Evolutionary conservation across 2,888 invertebrate genomes (phyloP).

Genomic region (Tanaodytes sp.): DNA sequence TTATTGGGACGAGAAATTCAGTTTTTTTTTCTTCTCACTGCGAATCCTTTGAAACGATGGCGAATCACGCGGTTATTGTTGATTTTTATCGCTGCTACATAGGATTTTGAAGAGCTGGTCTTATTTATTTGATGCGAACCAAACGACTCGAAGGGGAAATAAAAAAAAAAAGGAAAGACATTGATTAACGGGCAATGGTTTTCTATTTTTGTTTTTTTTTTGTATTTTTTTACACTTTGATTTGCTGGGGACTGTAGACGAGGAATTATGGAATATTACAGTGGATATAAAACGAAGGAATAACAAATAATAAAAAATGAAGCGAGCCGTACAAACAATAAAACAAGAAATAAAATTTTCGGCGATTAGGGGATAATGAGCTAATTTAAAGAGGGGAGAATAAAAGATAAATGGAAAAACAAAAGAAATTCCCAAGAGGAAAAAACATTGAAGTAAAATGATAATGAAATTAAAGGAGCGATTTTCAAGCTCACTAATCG

Average conservation of each 20-base stretch:
- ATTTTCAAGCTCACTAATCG: constrained; percentile 26
- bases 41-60: background rate
- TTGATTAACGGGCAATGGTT: too few species aligned
- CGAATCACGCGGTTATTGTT: constrained; percentile 1
- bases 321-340: too few species aligned
- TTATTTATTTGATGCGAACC: constrained; percentile 43
- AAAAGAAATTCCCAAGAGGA: constrained; percentile 7
- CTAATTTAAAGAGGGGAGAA: too few species aligned
- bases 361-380: too few species aligned
- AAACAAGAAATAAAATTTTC: too few species aligned
- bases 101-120: constrained; percentile 9
- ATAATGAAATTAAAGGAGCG: constrained; percentile 10
- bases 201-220: too few species aligned
- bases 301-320: too few species aligned
- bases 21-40: background rate
- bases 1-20: constrained; percentile 16
- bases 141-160: constrained; percentile 13
- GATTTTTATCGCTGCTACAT: constrained; percentile 14
- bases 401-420: background rate
- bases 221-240: too few species aligned
- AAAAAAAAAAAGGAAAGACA: too few species aligned
- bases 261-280: too few species aligned
- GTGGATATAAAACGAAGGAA: too few species aligned
- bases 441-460: background rate
- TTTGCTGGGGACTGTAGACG: too few species aligned